Percentiles rank a stretch among this genome's conserved stretches.
Conservation (phyloP, 2,797 vertebrate species). For the Holocentrus rufus region DNA sequence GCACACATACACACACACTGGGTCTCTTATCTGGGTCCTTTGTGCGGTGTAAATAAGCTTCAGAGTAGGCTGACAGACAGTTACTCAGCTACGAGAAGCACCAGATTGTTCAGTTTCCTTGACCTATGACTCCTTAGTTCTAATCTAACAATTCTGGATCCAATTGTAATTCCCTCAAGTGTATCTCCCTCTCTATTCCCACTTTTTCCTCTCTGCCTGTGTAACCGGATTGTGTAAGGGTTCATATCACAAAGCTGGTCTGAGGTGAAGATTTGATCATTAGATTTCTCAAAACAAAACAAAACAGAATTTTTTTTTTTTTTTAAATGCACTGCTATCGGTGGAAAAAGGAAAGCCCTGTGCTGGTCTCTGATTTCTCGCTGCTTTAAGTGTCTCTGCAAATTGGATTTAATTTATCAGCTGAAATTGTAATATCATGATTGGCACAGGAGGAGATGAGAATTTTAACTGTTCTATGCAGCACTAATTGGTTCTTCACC, state of each 20-base stretch:
- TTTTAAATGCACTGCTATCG: not conserved
- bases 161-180: constrained; percentile 49
- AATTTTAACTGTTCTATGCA: constrained; percentile 53
- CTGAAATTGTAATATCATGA: constrained; percentile 77
- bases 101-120: constrained; percentile 53
- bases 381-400: constrained; percentile 66
- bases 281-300: constrained; percentile 23
- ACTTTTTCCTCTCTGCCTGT: constrained; percentile 10
- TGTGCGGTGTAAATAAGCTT: constrained; percentile 62
- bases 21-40: constrained; percentile 62
- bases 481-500: constrained; percentile 71
- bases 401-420: constrained; percentile 77
- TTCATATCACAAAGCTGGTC: constrained; percentile 26
- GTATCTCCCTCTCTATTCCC: constrained; percentile 17
- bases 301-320: not conserved
- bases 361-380: constrained; percentile 51
- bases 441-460: constrained; percentile 76
- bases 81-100: constrained; percentile 31
- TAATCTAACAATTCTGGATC: constrained; percentile 43
- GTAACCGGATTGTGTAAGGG: constrained; percentile 22
- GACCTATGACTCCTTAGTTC: constrained; percentile 38
- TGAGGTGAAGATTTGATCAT: constrained; percentile 29
- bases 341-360: not conserved
- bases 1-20: constrained; percentile 8
- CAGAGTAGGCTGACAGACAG: constrained; percentile 31